Evolutionary conservation across 1,140 invertebrate species (phyloP).

Genomic region (Reticulitermes speratus): DNA sequence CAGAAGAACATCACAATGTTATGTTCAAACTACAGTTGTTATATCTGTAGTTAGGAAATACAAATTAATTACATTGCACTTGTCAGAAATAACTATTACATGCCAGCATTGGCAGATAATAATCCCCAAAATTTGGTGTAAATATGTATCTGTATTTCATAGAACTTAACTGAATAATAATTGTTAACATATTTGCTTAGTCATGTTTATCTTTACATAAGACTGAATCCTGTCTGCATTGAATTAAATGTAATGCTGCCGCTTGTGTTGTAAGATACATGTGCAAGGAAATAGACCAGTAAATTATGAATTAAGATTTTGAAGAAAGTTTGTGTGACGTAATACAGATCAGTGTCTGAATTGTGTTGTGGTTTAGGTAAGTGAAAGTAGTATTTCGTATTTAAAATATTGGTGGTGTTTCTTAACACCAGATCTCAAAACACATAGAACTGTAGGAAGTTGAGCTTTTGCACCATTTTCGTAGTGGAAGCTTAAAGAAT

Average conservation of each 20-base stretch:
- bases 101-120: not conserved
- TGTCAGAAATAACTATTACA: not conserved
- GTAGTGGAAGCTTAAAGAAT: not conserved
- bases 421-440: constrained; percentile 8
- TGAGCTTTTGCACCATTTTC: not conserved
- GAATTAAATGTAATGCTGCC: not conserved
- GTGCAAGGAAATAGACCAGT: not conserved
- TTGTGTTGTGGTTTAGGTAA: not conserved
- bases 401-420: not conserved
- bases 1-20: not conserved
- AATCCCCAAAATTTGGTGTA: not conserved
- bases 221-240: not conserved
- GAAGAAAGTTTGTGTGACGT: not conserved
- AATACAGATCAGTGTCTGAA: not conserved
- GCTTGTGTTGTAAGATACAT: not conserved
- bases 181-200: constrained; percentile 14
- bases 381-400: not conserved
- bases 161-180: not conserved
- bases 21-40: too few species aligned
- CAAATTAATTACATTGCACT: not conserved
- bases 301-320: not conserved
- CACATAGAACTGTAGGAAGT: not conserved
- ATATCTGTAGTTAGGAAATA: not conserved
- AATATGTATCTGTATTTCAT: not conserved
- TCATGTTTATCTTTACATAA: not conserved